These are phyloP conservation scores for Zaprionus lineosus DNA, from an alignment of 2,888 invertebrate genomes.

Conservation along the genomic window DNA sequence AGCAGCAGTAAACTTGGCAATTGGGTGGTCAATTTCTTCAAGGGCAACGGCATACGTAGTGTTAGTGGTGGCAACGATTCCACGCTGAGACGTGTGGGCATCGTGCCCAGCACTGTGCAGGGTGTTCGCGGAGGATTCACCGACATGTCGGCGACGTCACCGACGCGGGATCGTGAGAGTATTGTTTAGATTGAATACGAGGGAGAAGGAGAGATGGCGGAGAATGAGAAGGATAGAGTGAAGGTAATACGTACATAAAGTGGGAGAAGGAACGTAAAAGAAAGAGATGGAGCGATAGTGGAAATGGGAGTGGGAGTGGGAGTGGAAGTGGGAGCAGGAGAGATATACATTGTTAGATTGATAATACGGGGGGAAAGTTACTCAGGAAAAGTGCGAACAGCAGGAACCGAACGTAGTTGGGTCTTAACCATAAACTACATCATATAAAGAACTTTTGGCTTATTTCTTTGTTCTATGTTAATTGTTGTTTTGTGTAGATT, in stretches of 20 bases:
- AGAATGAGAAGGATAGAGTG: not conserved
- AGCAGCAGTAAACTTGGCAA: slow-evolving; percentile 84
- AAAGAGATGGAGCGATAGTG: no score
- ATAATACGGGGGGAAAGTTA: slow-evolving; percentile 48
- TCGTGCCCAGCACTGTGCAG: slow-evolving; percentile 79
- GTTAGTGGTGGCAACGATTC: slow-evolving; percentile 81
- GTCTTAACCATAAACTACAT: slow-evolving; percentile 27
- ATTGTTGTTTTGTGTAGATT: slow-evolving; percentile 55
- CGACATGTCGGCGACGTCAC: slow-evolving; percentile 77
- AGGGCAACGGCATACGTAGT: slow-evolving; percentile 87
- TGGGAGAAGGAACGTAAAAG: not conserved
- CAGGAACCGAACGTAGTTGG: slow-evolving; percentile 59
- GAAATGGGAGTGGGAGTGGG: no score
- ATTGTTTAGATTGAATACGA: slow-evolving; percentile 75
- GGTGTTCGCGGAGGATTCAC: slow-evolving; percentile 79
- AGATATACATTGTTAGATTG: not conserved
- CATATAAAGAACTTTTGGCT: slow-evolving; percentile 44
- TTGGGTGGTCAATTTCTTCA: slow-evolving; percentile 90
- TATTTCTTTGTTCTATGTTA: slow-evolving; percentile 66
- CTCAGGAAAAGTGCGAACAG: slow-evolving; percentile 71
- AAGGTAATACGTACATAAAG: no score
- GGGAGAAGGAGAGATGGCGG: slow-evolving; percentile 11
- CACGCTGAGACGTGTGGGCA: slow-evolving; percentile 77
- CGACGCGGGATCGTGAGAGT: slow-evolving; percentile 81
- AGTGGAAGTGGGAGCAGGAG: no score